Evolutionary conservation across 2,113 vertebrate species (phyloP), one percentile per base, ranked within the genome.

Genomic region (Phrynocephalus versicolor): DNA sequence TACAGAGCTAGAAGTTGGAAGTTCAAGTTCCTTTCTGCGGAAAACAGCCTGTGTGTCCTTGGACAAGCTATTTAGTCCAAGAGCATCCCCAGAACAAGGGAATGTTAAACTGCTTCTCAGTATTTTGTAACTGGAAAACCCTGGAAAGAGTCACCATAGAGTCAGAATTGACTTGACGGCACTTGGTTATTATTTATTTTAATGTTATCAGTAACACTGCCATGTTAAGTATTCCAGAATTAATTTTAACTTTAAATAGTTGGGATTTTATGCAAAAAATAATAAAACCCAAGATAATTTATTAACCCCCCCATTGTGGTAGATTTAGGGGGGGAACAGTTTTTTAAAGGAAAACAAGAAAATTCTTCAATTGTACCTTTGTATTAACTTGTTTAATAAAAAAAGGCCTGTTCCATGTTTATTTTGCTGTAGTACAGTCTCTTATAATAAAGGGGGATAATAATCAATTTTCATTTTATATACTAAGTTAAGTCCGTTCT

Each of bases 201-300:
- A 51, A 51, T 51, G 45, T 51, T 51, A 45, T 2, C 4, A 27
- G 92, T 92, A 0, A 5, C 88, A 86, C 85, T 85, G 82, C 91
- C 92, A 87, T 89, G 88, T 90, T 41, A 21, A 23, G 41, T 27
- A 45, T 51, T 82, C 82, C 69, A 78, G 90, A 82, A 55, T 19
- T 51, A 30, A 15, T 84, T 87, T 90, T 87, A 69, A 41, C 12
- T 88, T 94, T 82, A 75, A 84, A 58, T 62, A 79, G 92, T 94
- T 94, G 79, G 70, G 86, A 85, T 92, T 92, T 51, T 91, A 94
- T 57, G 74, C 88, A 86, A 87, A 75, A 13, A 92, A 45, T 79
- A 60, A 62, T 89, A 77, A 93, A 88, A 91, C 86, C 90, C 90
- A 83, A 81, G 89, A 90, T 67, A 72, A 75, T 84, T 90, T 94